Base-by-base conservation (phyloP, 2,797 vertebrate genomes). In the Microctenopoma steveboyesi region DNA sequence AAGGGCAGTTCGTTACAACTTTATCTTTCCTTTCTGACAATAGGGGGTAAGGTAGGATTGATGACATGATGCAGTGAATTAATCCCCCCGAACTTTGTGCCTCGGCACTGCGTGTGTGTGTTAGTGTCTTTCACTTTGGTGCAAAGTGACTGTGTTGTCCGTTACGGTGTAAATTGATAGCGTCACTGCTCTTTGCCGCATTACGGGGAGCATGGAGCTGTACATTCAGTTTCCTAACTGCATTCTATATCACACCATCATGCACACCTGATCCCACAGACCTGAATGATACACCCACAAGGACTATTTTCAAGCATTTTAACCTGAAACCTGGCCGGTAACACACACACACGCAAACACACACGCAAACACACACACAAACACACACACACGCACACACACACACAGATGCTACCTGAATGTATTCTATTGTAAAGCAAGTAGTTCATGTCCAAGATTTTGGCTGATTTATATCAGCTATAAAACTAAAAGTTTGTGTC, bases 161-260 rank as follows among this genome's bases (percentile, higher is more conserved):
- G 83, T 88, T 87, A 88, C 57, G 70, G 81, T 92, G 89, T 90
- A 89, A 91, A 90, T 75, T 88, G 90, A 91, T 90, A 88, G 90
- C 81, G 70, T 82, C 82, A 83, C 64, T 81, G 81, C 84, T 90
- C 78, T 88, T 86, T 88, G 83, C 88, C 76, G 81, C 85, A 89
- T 88, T 86, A 89, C 76, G 68, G 85, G 43, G 63, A 89, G 79
- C 76, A n/a, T 75, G 68, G 81, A 85, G 80, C 88, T 87, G 85
- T 83, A 87, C 85, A 87, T 88, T 88, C 76, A 87, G 84, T 89
- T 90, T 92, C 84, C 86, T 81, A 82, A 85, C 78, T 86, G 84
- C 85, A 86, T 80, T 89, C 83, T 83, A 86, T 88, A 88, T 87
- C 85, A 91, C 82, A 83, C 68, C 63, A 88, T 88, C 88, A 78